These are phyloP conservation scores for Leucophenga montana DNA, from an alignment of 2,888 invertebrate genomes.

Conservation along the genomic window DNA sequence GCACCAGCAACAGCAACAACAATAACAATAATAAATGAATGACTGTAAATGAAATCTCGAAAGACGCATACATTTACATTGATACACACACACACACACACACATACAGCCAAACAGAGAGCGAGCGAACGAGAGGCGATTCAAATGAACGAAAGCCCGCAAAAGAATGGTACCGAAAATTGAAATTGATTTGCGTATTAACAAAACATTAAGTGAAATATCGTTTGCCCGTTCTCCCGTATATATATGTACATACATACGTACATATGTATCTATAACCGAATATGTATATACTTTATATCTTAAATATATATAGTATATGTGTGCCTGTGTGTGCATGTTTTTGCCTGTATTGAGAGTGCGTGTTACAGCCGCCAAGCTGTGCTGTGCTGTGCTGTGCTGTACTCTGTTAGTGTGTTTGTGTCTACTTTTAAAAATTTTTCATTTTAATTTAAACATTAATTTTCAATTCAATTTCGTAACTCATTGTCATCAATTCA, in stretches of 20 bases:
- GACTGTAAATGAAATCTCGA: slow-evolving; percentile 11
- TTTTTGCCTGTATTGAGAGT: no score
- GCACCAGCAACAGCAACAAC: background rate
- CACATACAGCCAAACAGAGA: background rate
- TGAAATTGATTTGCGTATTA: slow-evolving; percentile 31
- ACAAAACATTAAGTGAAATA: slow-evolving; percentile 13
- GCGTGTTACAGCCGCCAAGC: no score
- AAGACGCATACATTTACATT: slow-evolving; percentile 2
- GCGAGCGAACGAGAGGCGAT: no score
- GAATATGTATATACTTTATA: background rate
- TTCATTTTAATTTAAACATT: slow-evolving; percentile 48
- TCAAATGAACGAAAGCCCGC: background rate
- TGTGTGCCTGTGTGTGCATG: background rate
- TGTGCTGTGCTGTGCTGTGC: background rate
- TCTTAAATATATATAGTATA: background rate
- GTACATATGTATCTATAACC: background rate
- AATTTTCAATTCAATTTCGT: slow-evolving; percentile 48
- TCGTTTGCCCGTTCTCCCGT: no score
- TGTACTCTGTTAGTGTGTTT: background rate
- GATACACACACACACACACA: background rate
- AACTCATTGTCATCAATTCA: slow-evolving; percentile 47
- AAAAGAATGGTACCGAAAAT: slow-evolving; percentile 19
- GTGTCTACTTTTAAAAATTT: slow-evolving; percentile 10
- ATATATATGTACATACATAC: background rate
- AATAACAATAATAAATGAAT: slow-evolving; percentile 9